Base-by-base conservation (phyloP, 1,140 invertebrate species). In the Latrodectus geometricus region DNA sequence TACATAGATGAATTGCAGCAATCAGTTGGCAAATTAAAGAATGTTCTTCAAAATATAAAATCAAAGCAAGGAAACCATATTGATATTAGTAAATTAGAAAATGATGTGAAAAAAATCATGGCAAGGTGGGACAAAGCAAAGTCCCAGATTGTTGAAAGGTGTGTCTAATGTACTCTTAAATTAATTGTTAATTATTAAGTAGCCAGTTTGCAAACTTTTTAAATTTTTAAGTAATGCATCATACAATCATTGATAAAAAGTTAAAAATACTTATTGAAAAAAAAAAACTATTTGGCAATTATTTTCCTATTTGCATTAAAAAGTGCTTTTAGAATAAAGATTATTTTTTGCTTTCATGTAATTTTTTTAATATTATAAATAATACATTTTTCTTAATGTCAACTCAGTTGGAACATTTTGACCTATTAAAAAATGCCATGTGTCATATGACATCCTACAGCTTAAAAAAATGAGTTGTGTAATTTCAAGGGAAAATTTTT, bases 41-140 rank as follows among this genome's bases (percentile, higher is more conserved):
- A 95, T 56, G 92, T 98, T 74, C 96, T 97, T 0, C 96, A 97
- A 89, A 95, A 94, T 35, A 35, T 35, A 5, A 91, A 97, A 79
- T 93, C 93, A 91, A 89, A 93, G 91, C 91, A 93, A 90, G 88
- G 92, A 89, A 93, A 94, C 91, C 95, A 94, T 86, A 93, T 93
- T 17, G 98, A 99, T 92, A 93, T 99, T 86, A 97, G 99, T 89
- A 92, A 95, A 21, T 91, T 98, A 35, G 97, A 99, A 90, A 95
- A 96, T 88, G 97, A 99, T 89, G 95, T 98, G 5, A 94, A 96
- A 88, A 94, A 95, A 89, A 91, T 99, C 5, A 96, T 95, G 88
- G 94, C 93, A 56, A 93, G 97, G 77, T 99, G 97, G 97, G 96
- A 95, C 88, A 96, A 95, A 89, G 94, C 98, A 9, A 97, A 96